Conservation (phyloP, 2,113 vertebrate genomes). For the Takifugu bimaculatus region DNA sequence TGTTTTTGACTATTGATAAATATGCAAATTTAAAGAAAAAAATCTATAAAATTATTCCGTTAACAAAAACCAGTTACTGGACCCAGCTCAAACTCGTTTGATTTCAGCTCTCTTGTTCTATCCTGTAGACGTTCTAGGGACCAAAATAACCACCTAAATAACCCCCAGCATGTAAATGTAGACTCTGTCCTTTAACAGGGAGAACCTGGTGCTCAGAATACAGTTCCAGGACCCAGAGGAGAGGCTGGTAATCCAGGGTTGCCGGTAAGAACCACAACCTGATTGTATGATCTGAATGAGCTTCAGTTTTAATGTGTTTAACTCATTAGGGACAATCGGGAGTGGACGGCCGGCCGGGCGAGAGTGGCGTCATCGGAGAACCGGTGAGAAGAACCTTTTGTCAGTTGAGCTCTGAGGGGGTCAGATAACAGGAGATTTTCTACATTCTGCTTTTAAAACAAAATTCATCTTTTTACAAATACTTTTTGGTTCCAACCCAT, state of each 20-base stretch:
- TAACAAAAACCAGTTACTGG: too few relatives aligned
- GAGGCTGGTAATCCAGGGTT: conserved; percentile 71
- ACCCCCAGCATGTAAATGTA: background rate
- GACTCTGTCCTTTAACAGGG: conserved; percentile 69
- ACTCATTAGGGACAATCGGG: conserved; percentile 62
- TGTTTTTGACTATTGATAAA: too few relatives aligned
- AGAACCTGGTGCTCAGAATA: conserved; percentile 70
- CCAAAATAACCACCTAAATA: background rate
- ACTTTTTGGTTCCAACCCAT: too few relatives aligned
- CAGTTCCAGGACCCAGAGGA: conserved; percentile 72
- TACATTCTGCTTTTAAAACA: too few relatives aligned
- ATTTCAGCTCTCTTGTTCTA: background rate
- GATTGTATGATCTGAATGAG: background rate
- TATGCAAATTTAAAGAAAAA: too few relatives aligned
- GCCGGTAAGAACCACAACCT: conserved; percentile 62
- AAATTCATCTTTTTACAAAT: too few relatives aligned
- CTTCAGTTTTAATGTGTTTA: background rate
- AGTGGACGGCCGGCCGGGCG: conserved; percentile 42
- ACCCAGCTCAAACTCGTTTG: background rate
- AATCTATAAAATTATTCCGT: too few relatives aligned
- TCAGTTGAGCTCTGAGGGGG: too few relatives aligned
- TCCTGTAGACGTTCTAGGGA: too few relatives aligned
- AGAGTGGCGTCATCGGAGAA: conserved; percentile 48
- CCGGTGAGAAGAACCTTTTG: conserved; percentile 43
- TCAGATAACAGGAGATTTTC: too few relatives aligned